A percentile compares a stretch with the other conserved stretches of the same genome.
Evolutionary conservation across 2,113 vertebrate species (phyloP).

Genomic region (Oryzias woworae): DNA sequence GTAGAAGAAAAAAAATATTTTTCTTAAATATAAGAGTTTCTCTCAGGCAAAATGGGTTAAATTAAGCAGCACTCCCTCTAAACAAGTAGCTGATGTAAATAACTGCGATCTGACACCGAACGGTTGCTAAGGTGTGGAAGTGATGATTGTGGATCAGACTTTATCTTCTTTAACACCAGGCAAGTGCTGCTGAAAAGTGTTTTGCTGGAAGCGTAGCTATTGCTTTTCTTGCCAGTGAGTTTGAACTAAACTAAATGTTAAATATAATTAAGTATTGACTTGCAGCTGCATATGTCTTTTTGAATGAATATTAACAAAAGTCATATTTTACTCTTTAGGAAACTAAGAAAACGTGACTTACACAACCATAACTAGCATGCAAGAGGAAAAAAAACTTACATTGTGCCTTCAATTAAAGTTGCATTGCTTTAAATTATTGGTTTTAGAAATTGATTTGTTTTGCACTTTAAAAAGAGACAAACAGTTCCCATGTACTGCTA

Average conservation of each 20-base stretch:
- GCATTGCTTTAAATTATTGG: too few species aligned
- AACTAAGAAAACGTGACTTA: too few species aligned
- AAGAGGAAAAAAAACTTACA: too few species aligned
- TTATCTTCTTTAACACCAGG: conserved; percentile 17
- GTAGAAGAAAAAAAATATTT: too few species aligned
- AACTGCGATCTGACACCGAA: conserved; percentile 14
- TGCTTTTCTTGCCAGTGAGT: background rate
- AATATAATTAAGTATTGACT: too few species aligned
- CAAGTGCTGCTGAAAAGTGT: conserved; percentile 22
- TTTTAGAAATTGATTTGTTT: too few species aligned
- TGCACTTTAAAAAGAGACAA: background rate
- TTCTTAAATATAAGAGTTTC: background rate
- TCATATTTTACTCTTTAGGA: too few species aligned
- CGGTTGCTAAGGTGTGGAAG: conserved; percentile 12
- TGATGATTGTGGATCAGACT: conserved; percentile 22
- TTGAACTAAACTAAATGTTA: background rate
- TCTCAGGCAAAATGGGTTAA: conserved; percentile 1
- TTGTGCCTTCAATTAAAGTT: too few species aligned
- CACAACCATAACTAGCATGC: too few species aligned
- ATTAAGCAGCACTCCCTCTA: background rate
- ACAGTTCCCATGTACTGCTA: background rate
- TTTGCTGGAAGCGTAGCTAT: conserved; percentile 24
- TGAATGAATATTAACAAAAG: too few species aligned
- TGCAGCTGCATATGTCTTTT: background rate
- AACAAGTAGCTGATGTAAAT: conserved; percentile 15